Evolutionary conservation across 2,888 invertebrate species (phyloP), one percentile per base, ranked within the genome.

Genomic region (Baronia brevicornis): DNA sequence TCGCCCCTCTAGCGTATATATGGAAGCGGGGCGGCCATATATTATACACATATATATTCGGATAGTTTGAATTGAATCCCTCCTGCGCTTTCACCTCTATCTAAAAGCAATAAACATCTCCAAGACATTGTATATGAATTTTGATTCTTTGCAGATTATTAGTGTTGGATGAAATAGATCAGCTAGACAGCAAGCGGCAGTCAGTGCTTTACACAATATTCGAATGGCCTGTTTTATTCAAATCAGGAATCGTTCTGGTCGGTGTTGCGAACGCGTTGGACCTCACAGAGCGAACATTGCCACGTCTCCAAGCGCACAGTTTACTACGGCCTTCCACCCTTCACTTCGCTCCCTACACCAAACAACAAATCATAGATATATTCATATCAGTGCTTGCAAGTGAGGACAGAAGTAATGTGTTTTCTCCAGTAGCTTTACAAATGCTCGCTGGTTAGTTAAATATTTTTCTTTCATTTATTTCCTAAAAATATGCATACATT

Each of bases 211-310:
- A 98, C 71, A 91, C 93, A 1, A 90, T 98, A 48, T 98, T 98
- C 65, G 95, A 96, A 61, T 97, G 96, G 97, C 95, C 97, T 0
- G 87, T 93, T 0, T 64, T 89, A 31, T 62, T 77, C 0, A 73
- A 87, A 10, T 90, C 93, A 0, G 89, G 88, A 19, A 61, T 98
- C 0, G 87, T 97, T 23, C 80, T 98, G 4, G 87, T 98, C 14
- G 98, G 97, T 21, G 93, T 98, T 43, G 97, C 98, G 6, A 99
- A 99, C 73, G 94, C 98, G 2, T 84, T 99, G 33, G 98, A 98
- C 80, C 84, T 99, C 39, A 98, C 97, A 0, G 95, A 97, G 64
- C 86, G 98, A 5, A 87, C 93, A 22, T 78, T 99, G 38, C 95
- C 97, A 12, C 87, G 97, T 38, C 85, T 98, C 4, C 94, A 95